These are phyloP conservation scores for Cataglyphis altisquamis DNA, from an alignment of 2,888 invertebrate genomes.

Conservation along the genomic window DNA sequence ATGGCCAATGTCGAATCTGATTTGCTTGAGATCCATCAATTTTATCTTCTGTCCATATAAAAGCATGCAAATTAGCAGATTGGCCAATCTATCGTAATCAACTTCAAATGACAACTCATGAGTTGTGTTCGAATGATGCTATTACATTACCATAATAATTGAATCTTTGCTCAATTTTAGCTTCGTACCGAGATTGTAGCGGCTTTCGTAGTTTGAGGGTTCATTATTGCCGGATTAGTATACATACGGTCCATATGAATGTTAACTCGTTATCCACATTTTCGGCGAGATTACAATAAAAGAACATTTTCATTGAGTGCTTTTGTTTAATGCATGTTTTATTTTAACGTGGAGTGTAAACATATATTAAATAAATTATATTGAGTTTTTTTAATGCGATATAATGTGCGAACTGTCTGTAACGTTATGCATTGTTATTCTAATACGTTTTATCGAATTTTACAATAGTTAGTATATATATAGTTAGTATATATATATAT, in stretches of 20 bases:
- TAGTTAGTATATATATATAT: no score
- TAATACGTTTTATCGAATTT: background rate
- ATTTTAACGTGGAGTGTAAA: background rate
- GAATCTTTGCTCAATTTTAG: constrained; percentile 35
- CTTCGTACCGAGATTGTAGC: constrained; percentile 23
- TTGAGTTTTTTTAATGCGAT: background rate
- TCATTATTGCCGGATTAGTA: constrained; percentile 42
- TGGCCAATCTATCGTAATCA: background rate
- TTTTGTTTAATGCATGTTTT: constrained; percentile 8
- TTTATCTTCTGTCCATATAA: background rate
- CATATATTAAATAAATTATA: background rate
- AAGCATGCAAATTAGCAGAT: constrained; percentile 13
- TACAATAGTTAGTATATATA: background rate
- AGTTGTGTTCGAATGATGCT: background rate
- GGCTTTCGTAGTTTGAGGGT: constrained; percentile 23
- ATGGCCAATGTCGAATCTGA: background rate
- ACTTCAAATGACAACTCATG: constrained; percentile 1
- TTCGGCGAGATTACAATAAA: constrained; percentile 1
- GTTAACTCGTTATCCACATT: constrained; percentile 31
- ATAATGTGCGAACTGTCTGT: background rate
- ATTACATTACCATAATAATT: constrained; percentile 38
- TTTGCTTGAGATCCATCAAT: background rate
- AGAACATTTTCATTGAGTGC: background rate
- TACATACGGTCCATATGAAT: constrained; percentile 31
- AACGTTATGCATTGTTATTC: background rate